Evolutionary conservation across 2,888 invertebrate species (phyloP), one percentile per base, ranked within the genome.

Genomic region (Campoletis raptor): DNA sequence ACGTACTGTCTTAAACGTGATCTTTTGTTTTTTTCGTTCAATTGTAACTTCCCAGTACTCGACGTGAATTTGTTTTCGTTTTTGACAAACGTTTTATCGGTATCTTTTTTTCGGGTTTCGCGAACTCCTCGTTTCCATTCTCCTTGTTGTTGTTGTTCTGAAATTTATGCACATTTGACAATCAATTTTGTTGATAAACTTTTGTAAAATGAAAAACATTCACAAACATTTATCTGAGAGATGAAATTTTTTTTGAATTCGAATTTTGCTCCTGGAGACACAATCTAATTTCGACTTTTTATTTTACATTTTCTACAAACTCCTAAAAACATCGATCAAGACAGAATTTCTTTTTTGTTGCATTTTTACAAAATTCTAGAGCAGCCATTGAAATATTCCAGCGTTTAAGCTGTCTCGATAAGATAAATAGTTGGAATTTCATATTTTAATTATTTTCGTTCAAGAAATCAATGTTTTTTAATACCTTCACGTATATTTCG

Each of bases 91-190:
- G 88, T 81, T 90, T 90, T n/a, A 85, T 37, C 18, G 83, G 83
- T 67, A 83, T 79, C 30, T 80, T 84, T 52, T 82, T 85, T n/a
- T 81, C 88, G 48, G 67, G 89, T 48, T 84, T 84, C 21, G 81
- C 82, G 42, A 91, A 89, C 45, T 85, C 88, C 30, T 90, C 89
- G 18, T 85, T 86, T n/a, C 90, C 90, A 77, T 92, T 92, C 85
- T 92, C 92, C 86, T 92, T 92, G 77, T 92, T 88, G 77, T 92
- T 88, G 42, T 89, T 85, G 24, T 73, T 89, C 88, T 90, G 89
- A 40, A 83, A 77, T 24, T 5, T 21, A 54, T 82, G 61, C 36
- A 52, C 1, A 7, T 40, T n/a, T 9, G 18, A 30, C 52, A 2
- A 69, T 42, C 54, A 54, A 37, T 52, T 81, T 40, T 0, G 12